These are phyloP conservation scores for Pseudochirops cupreus DNA, from an alignment of 2,797 vertebrate genomes.

Conservation along the genomic window DNA sequence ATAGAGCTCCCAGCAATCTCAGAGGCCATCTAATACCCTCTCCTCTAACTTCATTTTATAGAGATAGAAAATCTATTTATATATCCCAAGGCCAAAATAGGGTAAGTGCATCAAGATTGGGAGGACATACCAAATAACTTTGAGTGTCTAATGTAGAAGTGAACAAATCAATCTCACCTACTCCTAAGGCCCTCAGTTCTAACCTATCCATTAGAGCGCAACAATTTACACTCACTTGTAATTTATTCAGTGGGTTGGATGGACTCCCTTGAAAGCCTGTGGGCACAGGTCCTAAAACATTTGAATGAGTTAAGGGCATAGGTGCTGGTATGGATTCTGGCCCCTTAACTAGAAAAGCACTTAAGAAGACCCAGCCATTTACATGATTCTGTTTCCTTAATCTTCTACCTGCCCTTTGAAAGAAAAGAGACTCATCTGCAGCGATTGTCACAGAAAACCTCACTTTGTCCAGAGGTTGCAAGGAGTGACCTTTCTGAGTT, in stretches of 20 bases:
- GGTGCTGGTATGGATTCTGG: constrained; percentile 65
- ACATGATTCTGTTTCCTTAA: constrained; percentile 70
- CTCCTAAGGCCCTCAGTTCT: constrained; percentile 10
- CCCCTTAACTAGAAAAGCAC: constrained; percentile 60
- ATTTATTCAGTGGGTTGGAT: constrained; percentile 58
- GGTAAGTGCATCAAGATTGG: not conserved
- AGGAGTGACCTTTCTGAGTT: constrained; percentile 11
- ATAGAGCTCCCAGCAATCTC: not conserved
- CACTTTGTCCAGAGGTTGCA: constrained; percentile 14
- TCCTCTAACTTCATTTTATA: not conserved
- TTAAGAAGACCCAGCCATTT: constrained; percentile 56
- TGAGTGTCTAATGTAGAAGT: not conserved
- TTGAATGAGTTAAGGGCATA: constrained; percentile 60
- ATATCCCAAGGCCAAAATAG: not conserved
- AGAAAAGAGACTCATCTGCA: constrained; percentile 28
- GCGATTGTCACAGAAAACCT: constrained; percentile 1
- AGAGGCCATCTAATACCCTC: not conserved
- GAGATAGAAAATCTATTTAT: not conserved
- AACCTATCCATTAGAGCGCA: constrained; percentile 33
- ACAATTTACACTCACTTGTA: constrained; percentile 51
- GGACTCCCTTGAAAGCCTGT: constrained; percentile 53
- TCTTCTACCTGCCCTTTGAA: constrained; percentile 56
- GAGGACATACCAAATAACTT: not conserved
- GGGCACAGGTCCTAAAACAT: constrained; percentile 39
- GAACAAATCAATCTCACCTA: not conserved